Percentiles rank a stretch among this genome's conserved stretches.
Evolutionary conservation across 2,113 vertebrate genomes (phyloP).

Genomic region (Ceyx melanurus): DNA sequence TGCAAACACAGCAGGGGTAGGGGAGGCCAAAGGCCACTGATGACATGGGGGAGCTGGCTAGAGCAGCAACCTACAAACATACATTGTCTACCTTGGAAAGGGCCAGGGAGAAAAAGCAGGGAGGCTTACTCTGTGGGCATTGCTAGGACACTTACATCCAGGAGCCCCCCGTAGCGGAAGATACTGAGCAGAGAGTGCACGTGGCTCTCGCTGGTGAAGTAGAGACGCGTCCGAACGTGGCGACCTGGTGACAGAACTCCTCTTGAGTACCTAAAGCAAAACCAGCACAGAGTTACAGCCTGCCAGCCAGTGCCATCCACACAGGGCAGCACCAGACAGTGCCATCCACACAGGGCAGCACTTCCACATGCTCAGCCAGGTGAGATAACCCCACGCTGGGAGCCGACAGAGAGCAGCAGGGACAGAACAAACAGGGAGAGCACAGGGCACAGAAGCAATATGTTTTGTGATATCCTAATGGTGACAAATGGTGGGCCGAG

Average conservation of each 20-base stretch:
- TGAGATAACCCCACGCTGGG: not conserved
- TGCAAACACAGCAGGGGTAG: not conserved
- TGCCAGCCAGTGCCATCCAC: not conserved
- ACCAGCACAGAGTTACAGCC: not conserved
- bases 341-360: not conserved
- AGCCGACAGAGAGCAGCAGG: not conserved
- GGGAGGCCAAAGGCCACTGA: not conserved
- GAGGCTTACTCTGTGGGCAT: conserved; percentile 8
- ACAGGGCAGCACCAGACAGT: accelerated
- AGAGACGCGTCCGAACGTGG: conserved; percentile 92
- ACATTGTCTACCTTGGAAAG: not conserved
- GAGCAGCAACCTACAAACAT: not conserved
- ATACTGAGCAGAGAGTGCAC: conserved; percentile 96
- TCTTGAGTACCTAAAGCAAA: conserved; percentile 87
- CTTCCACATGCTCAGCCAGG: accelerated
- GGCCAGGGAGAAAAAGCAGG: not conserved
- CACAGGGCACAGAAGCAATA: not conserved
- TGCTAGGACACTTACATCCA: conserved; percentile 85
- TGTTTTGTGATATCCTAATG: not conserved
- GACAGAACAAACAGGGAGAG: not conserved
- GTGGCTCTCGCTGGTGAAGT: conserved; percentile 98
- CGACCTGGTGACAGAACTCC: conserved; percentile 96
- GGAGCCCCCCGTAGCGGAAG: conserved; percentile 93
- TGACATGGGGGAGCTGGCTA: not conserved
- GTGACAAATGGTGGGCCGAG: not conserved